Evolutionary conservation across 2,113 vertebrate species (phyloP), one percentile per base, ranked within the genome.

Genomic region (Corythornis cristatus): DNA sequence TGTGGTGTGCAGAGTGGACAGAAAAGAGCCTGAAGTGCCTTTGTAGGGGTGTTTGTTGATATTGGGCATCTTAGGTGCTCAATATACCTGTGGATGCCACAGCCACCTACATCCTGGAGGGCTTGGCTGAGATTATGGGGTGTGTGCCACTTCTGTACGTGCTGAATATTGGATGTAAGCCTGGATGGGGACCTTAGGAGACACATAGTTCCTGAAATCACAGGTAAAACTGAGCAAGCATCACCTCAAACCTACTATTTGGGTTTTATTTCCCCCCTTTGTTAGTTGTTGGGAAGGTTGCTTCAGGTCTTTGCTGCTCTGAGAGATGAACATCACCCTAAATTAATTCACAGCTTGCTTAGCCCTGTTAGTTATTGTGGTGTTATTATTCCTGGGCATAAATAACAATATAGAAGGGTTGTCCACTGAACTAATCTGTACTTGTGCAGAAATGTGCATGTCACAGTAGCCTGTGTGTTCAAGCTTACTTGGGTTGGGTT

Each of bases 21-120:
- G 89, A 61, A 71, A 60, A 37, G 78, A 71, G 70, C 76, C 22
- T 5, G 15, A 46, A 6, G 1, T 22, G 68, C 54, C 89, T 94
- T 80, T 83, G 95, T 85, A 83, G 94, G 84, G 91, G 90, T 96
- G 71, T 94, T 94, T 94, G 91, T 96, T 94, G 62, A 76, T 62
- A 4, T 1, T 37, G 37, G 12, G 21, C 61, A 29, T 54, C 89
- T 71, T 40, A 40, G 87, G 92, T 76, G 93, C 71, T 29, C 84
- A 91, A 66, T 96, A 54, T 95, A 93, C 62, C 77, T 95, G 90
- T 46, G 90, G 56, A 9, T 21, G 88, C 68, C 83, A 81, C 76
- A 64, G 80, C 61, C 87, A 84, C 81, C 91, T 92, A 56, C 89
- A 21, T 67, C 84, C 26, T 25, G 26, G 8, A 25, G 86, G 74